Evolutionary conservation across 2,797 vertebrate genomes (phyloP).

Genomic region (Macroramphosus scolopax): DNA sequence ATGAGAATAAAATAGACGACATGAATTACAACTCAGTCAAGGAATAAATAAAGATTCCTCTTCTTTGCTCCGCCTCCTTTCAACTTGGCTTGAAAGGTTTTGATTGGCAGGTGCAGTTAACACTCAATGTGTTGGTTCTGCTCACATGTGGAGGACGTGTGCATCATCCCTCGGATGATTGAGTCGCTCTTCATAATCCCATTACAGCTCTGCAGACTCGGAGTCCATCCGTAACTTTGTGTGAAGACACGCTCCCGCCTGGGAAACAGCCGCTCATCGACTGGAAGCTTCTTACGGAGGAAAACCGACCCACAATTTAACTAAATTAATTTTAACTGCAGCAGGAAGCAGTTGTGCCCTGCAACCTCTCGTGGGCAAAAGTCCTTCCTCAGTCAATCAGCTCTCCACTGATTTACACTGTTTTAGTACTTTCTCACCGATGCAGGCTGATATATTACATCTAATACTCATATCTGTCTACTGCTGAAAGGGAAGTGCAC

Average conservation of each 20-base stretch:
- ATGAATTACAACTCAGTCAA: too few relatives aligned
- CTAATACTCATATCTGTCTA: not conserved
- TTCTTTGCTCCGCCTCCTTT: not conserved
- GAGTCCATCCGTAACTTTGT: slow-evolving; percentile 58
- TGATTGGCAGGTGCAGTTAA: slow-evolving; percentile 34
- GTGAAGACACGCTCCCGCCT: slow-evolving; percentile 34
- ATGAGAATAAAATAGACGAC: too few relatives aligned
- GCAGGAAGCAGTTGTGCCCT: too few relatives aligned
- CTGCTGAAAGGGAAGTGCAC: too few relatives aligned
- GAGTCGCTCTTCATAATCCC: slow-evolving; percentile 63
- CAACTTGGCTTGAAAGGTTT: slow-evolving; percentile 20
- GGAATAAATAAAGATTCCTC: too few relatives aligned
- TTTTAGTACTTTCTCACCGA: too few relatives aligned
- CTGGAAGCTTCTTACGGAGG: slow-evolving; percentile 54
- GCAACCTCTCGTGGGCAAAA: too few relatives aligned
- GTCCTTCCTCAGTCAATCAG: too few relatives aligned
- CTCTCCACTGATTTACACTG: too few relatives aligned
- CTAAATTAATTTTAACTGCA: slow-evolving; percentile 34
- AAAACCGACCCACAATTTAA: slow-evolving; percentile 35
- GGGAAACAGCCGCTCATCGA: slow-evolving; percentile 42
- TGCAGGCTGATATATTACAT: too few relatives aligned
- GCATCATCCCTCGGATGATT: slow-evolving; percentile 58
- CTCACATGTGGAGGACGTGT: too few relatives aligned
- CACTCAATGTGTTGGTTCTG: slow-evolving; percentile 16
- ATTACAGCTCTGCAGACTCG: slow-evolving; percentile 53